A percentile compares a stretch with the other conserved stretches of the same genome.
These are phyloP conservation scores for Nebria ingens DNA, from an alignment of 1,140 invertebrate genomes.

Conservation along the genomic window DNA sequence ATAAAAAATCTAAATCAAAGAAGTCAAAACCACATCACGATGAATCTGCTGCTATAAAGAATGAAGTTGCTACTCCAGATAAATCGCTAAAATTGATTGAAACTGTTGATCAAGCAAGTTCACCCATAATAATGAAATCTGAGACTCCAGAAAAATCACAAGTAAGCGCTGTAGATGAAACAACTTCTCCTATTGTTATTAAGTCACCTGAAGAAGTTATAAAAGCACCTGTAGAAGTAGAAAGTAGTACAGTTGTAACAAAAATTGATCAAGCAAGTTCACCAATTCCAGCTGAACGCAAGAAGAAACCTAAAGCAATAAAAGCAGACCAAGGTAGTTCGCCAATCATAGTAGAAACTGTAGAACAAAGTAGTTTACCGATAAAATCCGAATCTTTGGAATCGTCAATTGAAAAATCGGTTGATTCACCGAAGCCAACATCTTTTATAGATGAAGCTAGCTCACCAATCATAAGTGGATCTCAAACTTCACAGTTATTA, in stretches of 20 bases:
- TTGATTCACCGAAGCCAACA: neutral
- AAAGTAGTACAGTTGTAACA: neutral
- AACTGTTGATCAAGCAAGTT: neutral
- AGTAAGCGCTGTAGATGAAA: neutral
- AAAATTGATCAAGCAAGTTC: neutral
- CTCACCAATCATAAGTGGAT: neutral
- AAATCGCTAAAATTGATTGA: neutral
- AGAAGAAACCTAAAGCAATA: neutral
- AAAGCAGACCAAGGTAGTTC: neutral
- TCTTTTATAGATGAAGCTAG: neutral
- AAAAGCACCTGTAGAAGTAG: neutral
- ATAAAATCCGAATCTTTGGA: neutral
- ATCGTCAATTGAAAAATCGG: no score
- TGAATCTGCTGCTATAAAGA: neutral
- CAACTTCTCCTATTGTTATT: neutral
- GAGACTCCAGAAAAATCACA: neutral
- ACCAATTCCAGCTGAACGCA: neutral
- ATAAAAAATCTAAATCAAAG: conserved; percentile 19
- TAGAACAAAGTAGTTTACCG: neutral
- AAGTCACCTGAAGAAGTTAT: neutral
- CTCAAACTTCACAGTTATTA: neutral
- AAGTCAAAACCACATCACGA: conserved; percentile 14
- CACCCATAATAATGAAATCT: neutral
- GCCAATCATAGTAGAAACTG: neutral
- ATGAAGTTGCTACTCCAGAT: neutral